These are phyloP conservation scores for Drosophila mayri DNA, from an alignment of 1,140 invertebrate genomes.

Conservation along the genomic window DNA sequence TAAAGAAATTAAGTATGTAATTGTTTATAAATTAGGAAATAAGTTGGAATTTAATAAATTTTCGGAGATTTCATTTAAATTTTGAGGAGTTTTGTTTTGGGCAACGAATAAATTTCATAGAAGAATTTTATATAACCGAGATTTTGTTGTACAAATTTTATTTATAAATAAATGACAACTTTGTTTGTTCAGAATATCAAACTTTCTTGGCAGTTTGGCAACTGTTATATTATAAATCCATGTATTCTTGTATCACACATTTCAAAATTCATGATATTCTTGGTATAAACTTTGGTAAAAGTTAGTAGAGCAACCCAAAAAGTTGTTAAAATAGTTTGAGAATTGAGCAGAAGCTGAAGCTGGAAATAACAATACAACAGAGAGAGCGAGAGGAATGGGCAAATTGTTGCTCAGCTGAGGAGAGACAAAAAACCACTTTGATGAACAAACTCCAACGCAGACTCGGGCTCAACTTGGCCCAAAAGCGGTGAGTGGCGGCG, in stretches of 20 bases:
- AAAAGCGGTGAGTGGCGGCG: constrained; percentile 21
- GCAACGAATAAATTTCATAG: too few species aligned
- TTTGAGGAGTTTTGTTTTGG: background rate
- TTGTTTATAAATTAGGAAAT: constrained; percentile 10
- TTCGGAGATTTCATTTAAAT: constrained; percentile 5
- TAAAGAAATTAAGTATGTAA: constrained; percentile 17
- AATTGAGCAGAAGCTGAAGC: background rate
- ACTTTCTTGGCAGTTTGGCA: too few species aligned
- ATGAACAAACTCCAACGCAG: constrained; percentile 1
- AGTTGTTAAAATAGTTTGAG: background rate
- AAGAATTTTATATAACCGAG: too few species aligned
- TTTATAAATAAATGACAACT: too few species aligned
- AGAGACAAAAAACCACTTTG: background rate
- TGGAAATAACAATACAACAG: background rate
- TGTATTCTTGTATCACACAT: background rate
- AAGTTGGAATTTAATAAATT: constrained; percentile 17
- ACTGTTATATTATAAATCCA: background rate
- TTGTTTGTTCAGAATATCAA: too few species aligned
- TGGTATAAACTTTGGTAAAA: background rate
- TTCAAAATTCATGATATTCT: background rate
- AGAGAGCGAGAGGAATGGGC: background rate
- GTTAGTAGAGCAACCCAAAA: background rate
- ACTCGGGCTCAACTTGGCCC: constrained; percentile 24
- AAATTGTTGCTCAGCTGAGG: background rate
- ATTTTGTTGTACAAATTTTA: too few species aligned